Conservation (phyloP, 2,888 invertebrate genomes). For the Plusia festucae region DNA sequence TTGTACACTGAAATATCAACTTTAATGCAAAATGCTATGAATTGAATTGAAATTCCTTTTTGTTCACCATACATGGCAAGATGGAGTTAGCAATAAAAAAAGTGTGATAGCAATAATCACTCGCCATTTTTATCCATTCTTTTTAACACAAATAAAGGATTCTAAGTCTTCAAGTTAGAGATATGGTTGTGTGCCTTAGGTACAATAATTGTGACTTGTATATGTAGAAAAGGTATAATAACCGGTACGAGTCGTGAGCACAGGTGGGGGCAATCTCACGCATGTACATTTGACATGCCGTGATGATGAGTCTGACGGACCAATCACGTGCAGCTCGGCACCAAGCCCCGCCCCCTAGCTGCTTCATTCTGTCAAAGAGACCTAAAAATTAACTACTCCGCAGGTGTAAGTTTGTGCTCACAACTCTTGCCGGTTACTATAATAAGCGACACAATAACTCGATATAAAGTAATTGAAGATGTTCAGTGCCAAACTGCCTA, state of each 20-base stretch:
- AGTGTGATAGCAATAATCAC: neutral
- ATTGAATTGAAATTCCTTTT: neutral
- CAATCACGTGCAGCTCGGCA: too few species aligned
- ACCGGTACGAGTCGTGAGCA: too few species aligned
- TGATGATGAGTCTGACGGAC: too few species aligned
- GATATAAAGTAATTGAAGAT: neutral
- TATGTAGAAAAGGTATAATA: too few species aligned
- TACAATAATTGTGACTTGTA: conserved; percentile 2
- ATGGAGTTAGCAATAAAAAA: neutral
- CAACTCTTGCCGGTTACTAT: too few species aligned
- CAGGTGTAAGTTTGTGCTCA: too few species aligned
- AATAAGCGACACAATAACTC: neutral
- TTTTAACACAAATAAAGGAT: conserved; percentile 2
- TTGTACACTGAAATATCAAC: neutral
- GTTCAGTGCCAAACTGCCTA: neutral
- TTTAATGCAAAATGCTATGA: neutral
- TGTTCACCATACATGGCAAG: neutral
- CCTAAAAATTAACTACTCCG: too few species aligned
- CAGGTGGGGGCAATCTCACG: too few species aligned
- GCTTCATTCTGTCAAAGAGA: too few species aligned
- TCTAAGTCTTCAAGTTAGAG: neutral
- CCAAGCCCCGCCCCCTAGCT: too few species aligned
- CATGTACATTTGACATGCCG: too few species aligned
- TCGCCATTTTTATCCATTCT: neutral
- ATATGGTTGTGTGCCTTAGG: conserved; percentile 2